Base-by-base conservation (phyloP, 2,888 invertebrate genomes). In the Epinotia nisella region DNA sequence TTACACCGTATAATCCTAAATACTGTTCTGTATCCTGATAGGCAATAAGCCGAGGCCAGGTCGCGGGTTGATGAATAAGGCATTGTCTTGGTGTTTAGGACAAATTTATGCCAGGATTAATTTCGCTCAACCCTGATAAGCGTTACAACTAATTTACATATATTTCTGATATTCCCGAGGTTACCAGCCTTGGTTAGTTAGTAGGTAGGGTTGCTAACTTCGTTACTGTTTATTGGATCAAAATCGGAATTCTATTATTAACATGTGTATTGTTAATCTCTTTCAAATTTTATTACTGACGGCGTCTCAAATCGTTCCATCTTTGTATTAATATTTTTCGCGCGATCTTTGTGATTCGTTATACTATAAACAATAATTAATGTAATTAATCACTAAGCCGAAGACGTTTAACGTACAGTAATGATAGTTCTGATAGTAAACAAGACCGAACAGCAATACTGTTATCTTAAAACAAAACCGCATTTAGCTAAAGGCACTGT, bases 121-220 rank as follows among this genome's bases (percentile, higher is more conserved):
- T 65, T 65, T 55, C 55, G 19, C 53, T 9, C 65, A 55, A 39
- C 53, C 65, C 55, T 65, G 65, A 55, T 65, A 65, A 55, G 39
- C 65, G 65, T 39, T 65, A 65, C 65, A 55, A 39, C 55, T 21
- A 65, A 65, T 65, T 65, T 65, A 55, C 65, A 65, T 64, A 64
- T 35, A 65, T 55, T 65, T 65, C 13, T 21, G 65, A 65, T 65
- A 65, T 53, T 53, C 51, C 55, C 39, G 55, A 19, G 21, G 55
- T 55, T 55, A 21, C 19, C 21, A 55, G 53, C 55, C 39, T 21
- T 51, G 17, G 45, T 11, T 51, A 19, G 64, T 53, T 24, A 56
- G 24, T 51, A 29, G 53, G 24, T 51, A 29, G 53, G 39, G 39
- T 15, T 19, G 65, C 15, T 55, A 53, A 65, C 13, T 55, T 39